A percentile compares a stretch with the other conserved stretches of the same genome.
These are phyloP conservation scores for Megaceryle torquata DNA, from an alignment of 2,113 vertebrate species.

Conservation along the genomic window DNA sequence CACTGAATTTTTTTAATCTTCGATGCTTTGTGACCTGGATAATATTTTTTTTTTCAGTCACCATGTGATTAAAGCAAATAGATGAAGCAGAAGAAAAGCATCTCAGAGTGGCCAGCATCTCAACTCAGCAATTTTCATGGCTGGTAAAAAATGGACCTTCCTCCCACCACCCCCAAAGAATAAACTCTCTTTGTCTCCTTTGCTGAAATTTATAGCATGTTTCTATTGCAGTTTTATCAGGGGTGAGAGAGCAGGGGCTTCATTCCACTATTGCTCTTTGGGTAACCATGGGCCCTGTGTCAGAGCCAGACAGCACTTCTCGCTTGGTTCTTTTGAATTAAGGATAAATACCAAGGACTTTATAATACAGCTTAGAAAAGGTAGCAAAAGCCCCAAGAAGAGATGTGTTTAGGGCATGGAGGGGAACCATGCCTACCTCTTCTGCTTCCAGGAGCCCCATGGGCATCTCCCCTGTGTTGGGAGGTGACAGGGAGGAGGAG, in stretches of 20 bases:
- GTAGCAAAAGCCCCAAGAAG: background rate
- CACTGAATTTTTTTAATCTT: constrained; percentile 3
- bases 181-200: background rate
- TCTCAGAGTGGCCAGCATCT: background rate
- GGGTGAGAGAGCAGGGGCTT: background rate
- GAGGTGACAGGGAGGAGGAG: background rate
- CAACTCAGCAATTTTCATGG: constrained; percentile 10
- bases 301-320: background rate
- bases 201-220: background rate
- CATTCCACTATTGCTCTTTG: background rate
- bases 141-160: background rate
- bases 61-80: constrained; percentile 38
- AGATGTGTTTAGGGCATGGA: background rate
- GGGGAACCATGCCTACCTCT: background rate
- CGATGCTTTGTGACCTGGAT: background rate
- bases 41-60: background rate
- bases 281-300: background rate
- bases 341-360: background rate
- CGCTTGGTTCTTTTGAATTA: background rate
- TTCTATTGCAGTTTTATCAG: background rate
- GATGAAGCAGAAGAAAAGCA: constrained; percentile 18
- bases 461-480: background rate
- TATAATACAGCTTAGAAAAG: background rate
- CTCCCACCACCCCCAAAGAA: background rate
- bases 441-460: background rate